Base-by-base conservation (phyloP, 2,797 vertebrate genomes). In the Chelonia mydas region DNA sequence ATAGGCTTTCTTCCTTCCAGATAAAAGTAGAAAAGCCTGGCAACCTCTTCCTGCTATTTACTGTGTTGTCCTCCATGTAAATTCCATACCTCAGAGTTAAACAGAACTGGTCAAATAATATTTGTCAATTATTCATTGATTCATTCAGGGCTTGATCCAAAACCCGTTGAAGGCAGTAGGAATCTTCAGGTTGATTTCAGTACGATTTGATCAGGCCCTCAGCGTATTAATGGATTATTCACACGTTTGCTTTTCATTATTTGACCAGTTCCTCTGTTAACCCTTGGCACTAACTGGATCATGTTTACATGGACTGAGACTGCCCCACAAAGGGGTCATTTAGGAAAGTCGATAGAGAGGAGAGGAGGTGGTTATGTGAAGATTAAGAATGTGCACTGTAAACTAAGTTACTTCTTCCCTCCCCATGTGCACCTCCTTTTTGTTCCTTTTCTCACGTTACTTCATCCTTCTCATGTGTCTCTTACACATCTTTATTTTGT, bases 241-340 rank as follows among this genome's bases (percentile, higher is more conserved):
- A 16, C 72, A 3, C 1, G 25, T 61, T 89, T 76, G 12, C 45
- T 76, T 47, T 89, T 16, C 72, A 21, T 2, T 51, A 25, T 90
- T 87, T 90, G 0, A n/a, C 1, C 1, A 45, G 1, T 1, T 11
- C 81, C 9, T 81, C 12, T 86, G 11, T 37, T 81, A 51, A 83
- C 23, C 16, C 89, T 65, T 57, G 33, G 0, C 81, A 91, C 54
- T 82, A 41, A 6, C 5, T 31, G 16, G 27, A 83, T 76, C 45
- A 47, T 47, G 47, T 76, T 76, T 47, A 76, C 87, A 1, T 87
- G 12, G 2, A 4, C 49, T 86, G 59, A 78, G 10, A 7, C 3
- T 11, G 5, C 1, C 0, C 2, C 33, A 0, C 7, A 13, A 28
- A 78, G 84, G 1, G 5, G 15, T 61, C 0, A 19, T 57, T 83